phyloP scores from a whole-genome alignment of 1,140 invertebrate species.

The Drosophila elegans region DNA sequence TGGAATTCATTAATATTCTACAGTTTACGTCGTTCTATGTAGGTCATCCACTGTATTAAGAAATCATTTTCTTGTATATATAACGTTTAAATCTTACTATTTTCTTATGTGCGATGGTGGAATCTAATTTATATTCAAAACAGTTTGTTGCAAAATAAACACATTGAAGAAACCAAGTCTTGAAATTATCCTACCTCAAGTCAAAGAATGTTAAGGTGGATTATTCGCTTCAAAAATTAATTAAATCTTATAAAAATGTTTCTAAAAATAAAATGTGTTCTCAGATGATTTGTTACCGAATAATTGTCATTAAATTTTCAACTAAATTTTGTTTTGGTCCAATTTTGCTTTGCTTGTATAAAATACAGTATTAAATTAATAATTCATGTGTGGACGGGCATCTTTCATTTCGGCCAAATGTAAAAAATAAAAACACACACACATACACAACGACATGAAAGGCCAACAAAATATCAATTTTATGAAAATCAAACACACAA shows the following conservation, averaged over 20 bases:
- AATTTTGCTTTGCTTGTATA: constrained; percentile 10
- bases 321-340: constrained; percentile 18
- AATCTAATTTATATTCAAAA: too few species aligned
- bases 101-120: too few species aligned
- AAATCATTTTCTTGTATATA: too few species aligned
- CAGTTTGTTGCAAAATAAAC: too few species aligned
- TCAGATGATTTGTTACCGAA: background rate
- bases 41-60: too few species aligned
- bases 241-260: too few species aligned
- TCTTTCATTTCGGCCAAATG: constrained; percentile 13
- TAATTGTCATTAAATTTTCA: constrained; percentile 25
- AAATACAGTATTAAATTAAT: constrained; percentile 32
- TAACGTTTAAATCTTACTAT: too few species aligned
- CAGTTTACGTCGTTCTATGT: too few species aligned
- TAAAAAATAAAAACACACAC: constrained; percentile 13
- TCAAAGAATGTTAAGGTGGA: too few species aligned
- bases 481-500: constrained; percentile 71
- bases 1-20: background rate
- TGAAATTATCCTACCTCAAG: too few species aligned
- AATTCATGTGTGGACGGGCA: constrained; percentile 20
- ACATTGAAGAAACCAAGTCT: too few species aligned
- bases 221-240: too few species aligned
- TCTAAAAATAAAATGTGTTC: background rate
- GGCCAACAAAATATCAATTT: constrained; percentile 60
- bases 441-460: constrained; percentile 15